Evolutionary conservation across 2,888 invertebrate species (phyloP).

Genomic region (Ganaspis brasiliensis): DNA sequence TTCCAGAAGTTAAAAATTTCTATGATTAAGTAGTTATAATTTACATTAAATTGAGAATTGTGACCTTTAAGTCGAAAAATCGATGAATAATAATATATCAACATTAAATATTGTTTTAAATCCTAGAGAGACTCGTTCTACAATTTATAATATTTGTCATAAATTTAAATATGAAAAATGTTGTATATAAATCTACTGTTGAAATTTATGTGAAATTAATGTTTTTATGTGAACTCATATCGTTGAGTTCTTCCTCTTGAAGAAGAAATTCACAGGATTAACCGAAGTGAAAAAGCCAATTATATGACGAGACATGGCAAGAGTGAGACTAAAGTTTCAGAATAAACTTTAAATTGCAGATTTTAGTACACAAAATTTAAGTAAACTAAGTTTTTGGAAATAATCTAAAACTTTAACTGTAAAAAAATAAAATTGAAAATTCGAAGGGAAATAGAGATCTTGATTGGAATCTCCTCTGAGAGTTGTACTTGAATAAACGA

Average conservation of each 20-base stretch:
- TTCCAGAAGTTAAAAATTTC: too few species aligned
- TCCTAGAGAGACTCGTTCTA: background rate
- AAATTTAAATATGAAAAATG: background rate
- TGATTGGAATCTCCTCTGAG: background rate
- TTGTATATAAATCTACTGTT: background rate
- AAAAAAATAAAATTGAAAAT: background rate
- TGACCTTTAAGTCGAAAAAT: too few species aligned
- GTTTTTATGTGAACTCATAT: background rate
- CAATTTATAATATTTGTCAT: background rate
- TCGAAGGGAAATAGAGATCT: background rate
- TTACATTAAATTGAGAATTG: too few species aligned
- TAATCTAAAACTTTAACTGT: background rate
- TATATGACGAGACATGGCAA: background rate
- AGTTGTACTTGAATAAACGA: slow-evolving; percentile 9
- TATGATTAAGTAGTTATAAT: too few species aligned
- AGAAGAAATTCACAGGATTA: background rate
- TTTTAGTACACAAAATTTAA: too few species aligned
- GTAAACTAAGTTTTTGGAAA: too few species aligned
- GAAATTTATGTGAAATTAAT: background rate
- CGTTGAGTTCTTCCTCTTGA: background rate
- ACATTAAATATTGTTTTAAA: too few species aligned
- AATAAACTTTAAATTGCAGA: background rate
- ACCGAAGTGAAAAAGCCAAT: background rate
- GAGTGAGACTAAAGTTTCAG: background rate
- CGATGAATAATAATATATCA: too few species aligned